phyloP scores from a whole-genome alignment of 2,113 vertebrate genomes.

The Propithecus coquereli region DNA sequence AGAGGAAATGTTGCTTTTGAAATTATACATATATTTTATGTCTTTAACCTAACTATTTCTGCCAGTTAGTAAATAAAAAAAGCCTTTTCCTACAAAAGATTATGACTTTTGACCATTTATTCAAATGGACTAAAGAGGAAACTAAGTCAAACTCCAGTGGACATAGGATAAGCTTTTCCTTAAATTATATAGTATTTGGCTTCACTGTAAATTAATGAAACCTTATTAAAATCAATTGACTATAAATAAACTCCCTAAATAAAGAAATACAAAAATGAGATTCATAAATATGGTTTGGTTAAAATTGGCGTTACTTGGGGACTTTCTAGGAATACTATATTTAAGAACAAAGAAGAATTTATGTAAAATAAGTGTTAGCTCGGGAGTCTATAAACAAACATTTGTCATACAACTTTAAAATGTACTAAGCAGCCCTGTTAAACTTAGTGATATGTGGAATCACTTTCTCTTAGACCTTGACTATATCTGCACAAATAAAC shows the following conservation, averaged over 20 bases:
- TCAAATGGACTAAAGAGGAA: background rate
- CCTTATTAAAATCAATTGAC: background rate
- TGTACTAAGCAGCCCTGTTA: background rate
- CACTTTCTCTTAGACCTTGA: background rate
- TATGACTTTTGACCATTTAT: background rate
- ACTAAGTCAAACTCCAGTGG: background rate
- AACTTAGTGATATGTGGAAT: background rate
- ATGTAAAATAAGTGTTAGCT: background rate
- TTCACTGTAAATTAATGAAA: background rate
- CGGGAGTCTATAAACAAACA: no score
- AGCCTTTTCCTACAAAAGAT: background rate
- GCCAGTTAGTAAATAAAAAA: background rate
- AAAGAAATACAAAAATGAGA: background rate
- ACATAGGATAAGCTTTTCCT: background rate
- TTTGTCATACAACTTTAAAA: background rate
- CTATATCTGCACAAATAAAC: slow-evolving; percentile 28
- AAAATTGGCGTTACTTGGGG: background rate
- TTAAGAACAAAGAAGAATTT: background rate
- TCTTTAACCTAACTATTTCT: background rate
- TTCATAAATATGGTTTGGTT: background rate
- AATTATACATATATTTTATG: slow-evolving; percentile 1
- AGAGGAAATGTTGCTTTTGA: background rate
- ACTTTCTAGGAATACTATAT: background rate
- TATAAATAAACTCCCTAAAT: background rate
- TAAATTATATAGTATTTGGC: background rate